These are phyloP conservation scores for Ramazzottius varieornatus DNA, from an alignment of 2,888 invertebrate species.

Conservation along the genomic window DNA sequence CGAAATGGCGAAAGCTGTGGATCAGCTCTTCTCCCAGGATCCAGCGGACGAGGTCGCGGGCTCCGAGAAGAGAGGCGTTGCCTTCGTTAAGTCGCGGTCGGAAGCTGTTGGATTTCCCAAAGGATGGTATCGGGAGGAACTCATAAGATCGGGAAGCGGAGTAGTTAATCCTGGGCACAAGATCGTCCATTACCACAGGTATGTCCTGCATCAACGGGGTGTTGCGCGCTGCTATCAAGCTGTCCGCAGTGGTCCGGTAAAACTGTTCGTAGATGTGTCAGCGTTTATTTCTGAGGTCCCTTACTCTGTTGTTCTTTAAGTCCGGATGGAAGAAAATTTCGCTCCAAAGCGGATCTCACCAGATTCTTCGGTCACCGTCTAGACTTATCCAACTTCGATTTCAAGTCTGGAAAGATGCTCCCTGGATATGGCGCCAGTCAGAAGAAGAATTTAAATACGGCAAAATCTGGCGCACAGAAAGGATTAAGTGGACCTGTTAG, in stretches of 20 bases:
- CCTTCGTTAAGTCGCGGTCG: not conserved
- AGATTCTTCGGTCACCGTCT: constrained; percentile 46
- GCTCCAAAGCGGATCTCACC: constrained; percentile 52
- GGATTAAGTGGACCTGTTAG: not conserved
- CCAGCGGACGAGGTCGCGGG: not conserved
- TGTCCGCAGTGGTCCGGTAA: too few relatives aligned
- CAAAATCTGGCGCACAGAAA: not conserved
- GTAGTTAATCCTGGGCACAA: not conserved
- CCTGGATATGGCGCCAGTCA: constrained; percentile 12
- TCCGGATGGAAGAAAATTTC: constrained; percentile 52
- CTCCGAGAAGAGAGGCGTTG: not conserved
- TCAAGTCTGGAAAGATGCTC: constrained; percentile 43
- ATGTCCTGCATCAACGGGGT: too few relatives aligned
- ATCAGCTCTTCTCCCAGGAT: not conserved
- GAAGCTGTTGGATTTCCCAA: not conserved
- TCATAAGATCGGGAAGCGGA: not conserved
- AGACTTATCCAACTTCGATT: constrained; percentile 56
- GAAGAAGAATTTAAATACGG: not conserved
- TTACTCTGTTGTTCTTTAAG: too few relatives aligned
- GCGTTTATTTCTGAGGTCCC: constrained; percentile 15
- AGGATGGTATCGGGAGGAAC: not conserved
- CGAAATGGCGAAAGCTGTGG: not conserved
- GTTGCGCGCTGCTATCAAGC: too few relatives aligned
- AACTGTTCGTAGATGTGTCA: too few relatives aligned
- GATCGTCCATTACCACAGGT: not conserved